phyloP scores from a whole-genome alignment of 2,113 vertebrate species.

The Callipepla californica region DNA sequence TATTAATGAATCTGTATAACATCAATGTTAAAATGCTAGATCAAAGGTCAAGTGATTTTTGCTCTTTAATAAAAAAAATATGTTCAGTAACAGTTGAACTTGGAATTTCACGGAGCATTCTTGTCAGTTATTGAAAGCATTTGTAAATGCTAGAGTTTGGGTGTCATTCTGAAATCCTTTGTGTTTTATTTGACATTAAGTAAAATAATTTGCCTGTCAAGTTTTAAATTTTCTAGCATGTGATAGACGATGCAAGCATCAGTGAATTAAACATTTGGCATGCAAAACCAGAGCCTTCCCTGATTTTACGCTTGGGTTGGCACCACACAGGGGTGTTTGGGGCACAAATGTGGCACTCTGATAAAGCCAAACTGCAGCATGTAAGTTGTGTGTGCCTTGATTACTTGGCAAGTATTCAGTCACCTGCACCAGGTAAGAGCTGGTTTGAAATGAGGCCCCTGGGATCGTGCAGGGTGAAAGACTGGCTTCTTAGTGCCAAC shows the following conservation, averaged over 20 bases:
- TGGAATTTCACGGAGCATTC: background rate
- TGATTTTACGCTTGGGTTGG: background rate
- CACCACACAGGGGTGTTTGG: rapidly evolving
- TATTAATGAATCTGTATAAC: background rate
- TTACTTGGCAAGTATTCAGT: background rate
- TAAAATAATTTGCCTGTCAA: background rate
- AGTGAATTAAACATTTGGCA: background rate
- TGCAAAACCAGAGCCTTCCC: background rate
- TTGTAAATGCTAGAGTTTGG: background rate
- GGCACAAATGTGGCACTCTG: background rate
- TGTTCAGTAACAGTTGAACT: background rate
- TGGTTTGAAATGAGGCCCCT: background rate
- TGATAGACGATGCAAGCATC: background rate
- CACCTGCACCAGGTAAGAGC: background rate
- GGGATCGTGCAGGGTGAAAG: background rate
- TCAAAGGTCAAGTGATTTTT: background rate
- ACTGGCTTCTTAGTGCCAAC: background rate
- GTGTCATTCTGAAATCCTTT: background rate
- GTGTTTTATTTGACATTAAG: background rate
- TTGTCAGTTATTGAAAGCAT: background rate
- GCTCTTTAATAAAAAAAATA: background rate
- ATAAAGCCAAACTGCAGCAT: background rate
- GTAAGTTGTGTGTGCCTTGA: background rate
- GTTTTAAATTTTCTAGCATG: background rate
- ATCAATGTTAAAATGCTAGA: background rate